Percentiles rank a stretch among this genome's conserved stretches.
phyloP scores from a whole-genome alignment of 2,888 invertebrate species.

The Clostera curtula region DNA sequence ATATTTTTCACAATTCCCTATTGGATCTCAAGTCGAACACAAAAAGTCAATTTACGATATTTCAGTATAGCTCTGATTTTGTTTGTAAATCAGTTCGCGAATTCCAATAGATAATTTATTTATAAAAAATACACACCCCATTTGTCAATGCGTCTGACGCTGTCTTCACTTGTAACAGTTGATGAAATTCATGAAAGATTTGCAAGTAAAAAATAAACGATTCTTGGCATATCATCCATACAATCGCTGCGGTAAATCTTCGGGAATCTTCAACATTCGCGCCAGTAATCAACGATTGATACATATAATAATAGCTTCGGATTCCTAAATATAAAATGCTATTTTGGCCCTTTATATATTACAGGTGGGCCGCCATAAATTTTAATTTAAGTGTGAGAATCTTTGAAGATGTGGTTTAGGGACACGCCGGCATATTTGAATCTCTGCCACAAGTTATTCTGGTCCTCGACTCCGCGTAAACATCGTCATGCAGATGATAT shows the following conservation, averaged over 20 bases:
- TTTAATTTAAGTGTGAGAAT: slow-evolving; percentile 42
- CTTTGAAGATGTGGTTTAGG: slow-evolving; percentile 49
- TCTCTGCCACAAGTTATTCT: slow-evolving; percentile 68
- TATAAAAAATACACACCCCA: slow-evolving; percentile 20
- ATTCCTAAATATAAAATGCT: too few relatives aligned
- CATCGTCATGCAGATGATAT: slow-evolving; percentile 37
- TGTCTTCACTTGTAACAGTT: slow-evolving; percentile 34
- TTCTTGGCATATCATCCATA: slow-evolving; percentile 38
- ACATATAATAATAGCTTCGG: too few relatives aligned
- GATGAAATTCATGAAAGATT: slow-evolving; percentile 29
- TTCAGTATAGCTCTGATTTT: too few relatives aligned
- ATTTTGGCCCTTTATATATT: slow-evolving; percentile 12
- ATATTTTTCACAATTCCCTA: too few relatives aligned
- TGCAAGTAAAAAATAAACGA: slow-evolving; percentile 16
- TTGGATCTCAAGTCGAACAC: too few relatives aligned
- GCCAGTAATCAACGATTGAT: slow-evolving; percentile 2
- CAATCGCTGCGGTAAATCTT: slow-evolving; percentile 6
- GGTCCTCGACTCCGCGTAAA: slow-evolving; percentile 54
- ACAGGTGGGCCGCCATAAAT: slow-evolving; percentile 29
- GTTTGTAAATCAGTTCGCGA: too few relatives aligned
- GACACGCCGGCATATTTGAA: slow-evolving; percentile 71
- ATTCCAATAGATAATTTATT: slow-evolving; percentile 1
- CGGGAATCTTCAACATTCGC: too few relatives aligned
- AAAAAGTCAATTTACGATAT: too few relatives aligned
- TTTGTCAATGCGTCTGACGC: slow-evolving; percentile 33